A percentile compares a stretch with the other conserved stretches of the same genome.
Conservation (phyloP, 2,797 vertebrate species). For the Threskiornis aethiopicus region DNA sequence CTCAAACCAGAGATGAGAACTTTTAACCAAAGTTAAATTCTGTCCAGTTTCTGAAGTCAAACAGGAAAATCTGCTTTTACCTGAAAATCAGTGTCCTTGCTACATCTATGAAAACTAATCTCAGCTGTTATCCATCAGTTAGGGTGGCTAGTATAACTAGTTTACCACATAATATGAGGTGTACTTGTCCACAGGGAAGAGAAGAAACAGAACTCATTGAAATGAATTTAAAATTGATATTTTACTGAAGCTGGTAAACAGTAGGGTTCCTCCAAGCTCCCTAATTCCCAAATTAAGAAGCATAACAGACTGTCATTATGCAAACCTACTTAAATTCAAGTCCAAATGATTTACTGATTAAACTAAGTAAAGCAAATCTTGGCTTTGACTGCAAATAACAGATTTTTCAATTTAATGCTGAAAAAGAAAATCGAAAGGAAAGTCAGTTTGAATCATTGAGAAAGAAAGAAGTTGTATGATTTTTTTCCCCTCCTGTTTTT, state of each 20-base stretch:
- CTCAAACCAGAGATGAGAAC: not conserved
- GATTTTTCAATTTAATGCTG: not conserved
- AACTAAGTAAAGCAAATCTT: not conserved
- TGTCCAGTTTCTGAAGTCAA: not conserved
- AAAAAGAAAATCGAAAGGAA: not conserved
- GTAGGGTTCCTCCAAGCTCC: constrained; percentile 15
- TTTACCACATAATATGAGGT: not conserved
- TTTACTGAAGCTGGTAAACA: constrained; percentile 1
- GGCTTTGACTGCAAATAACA: not conserved
- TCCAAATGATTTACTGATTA: not conserved
- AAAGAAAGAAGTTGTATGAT: not conserved
- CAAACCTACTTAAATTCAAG: constrained; percentile 6
- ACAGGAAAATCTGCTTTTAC: not conserved
- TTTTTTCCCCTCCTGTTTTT: not conserved
- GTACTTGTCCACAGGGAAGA: not conserved
- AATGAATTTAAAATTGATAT: not conserved
- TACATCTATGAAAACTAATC: not conserved
- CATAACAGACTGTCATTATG: not conserved
- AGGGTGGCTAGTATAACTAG: not conserved
- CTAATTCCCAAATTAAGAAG: constrained; percentile 41
- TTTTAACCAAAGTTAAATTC: not conserved
- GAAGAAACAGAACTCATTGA: not conserved
- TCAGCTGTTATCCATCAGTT: not conserved
- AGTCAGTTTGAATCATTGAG: not conserved
- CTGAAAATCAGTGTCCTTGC: not conserved